phyloP scores from a whole-genome alignment of 2,888 invertebrate species.

The Ophion ventricosus region DNA sequence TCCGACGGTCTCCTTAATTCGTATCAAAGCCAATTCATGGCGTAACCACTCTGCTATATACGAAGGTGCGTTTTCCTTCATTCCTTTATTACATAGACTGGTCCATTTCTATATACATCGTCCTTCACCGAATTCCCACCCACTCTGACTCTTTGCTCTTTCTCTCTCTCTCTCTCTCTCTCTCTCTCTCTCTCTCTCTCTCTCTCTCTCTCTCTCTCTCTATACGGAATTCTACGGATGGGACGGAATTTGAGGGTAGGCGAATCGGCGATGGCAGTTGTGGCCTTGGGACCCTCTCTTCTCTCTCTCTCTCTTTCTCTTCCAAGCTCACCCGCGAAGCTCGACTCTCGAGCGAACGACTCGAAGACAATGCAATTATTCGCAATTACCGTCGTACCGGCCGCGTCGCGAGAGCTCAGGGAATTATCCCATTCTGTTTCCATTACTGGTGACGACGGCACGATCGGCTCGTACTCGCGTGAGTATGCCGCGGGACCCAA shows the following conservation, averaged over 20 bases:
- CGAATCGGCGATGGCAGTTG: conserved; percentile 60
- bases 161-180: conserved; percentile 1
- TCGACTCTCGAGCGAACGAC: conserved; percentile 77
- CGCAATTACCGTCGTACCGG: conserved; percentile 82
- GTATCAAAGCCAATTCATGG: conserved; percentile 76
- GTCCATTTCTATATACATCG: conserved; percentile 40
- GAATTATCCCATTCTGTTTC: conserved; percentile 82
- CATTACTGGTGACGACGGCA: conserved; percentile 75
- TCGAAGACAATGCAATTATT: conserved; percentile 83
- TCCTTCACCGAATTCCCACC: conserved; percentile 29
- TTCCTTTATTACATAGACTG: neutral
- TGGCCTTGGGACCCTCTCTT: conserved; percentile 60
- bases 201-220: conserved; percentile 13
- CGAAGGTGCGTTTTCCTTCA: conserved; percentile 39
- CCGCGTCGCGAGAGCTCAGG: conserved; percentile 74
- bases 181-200: conserved; percentile 5
- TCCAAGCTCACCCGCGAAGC: conserved; percentile 40
- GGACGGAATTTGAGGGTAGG: conserved; percentile 55
- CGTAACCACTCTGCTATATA: conserved; percentile 45
- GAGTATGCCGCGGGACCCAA: conserved; percentile 20
- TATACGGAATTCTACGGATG: conserved; percentile 38
- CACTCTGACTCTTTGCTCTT: too few relatives aligned
- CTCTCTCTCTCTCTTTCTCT: conserved; percentile 43
- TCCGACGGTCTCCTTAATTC: conserved; percentile 73
- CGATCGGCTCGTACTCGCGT: conserved; percentile 55